Percentiles rank a stretch among this genome's conserved stretches.
These are phyloP conservation scores for Drosophila gaucha DNA, from an alignment of 2,888 invertebrate genomes.

Conservation along the genomic window DNA sequence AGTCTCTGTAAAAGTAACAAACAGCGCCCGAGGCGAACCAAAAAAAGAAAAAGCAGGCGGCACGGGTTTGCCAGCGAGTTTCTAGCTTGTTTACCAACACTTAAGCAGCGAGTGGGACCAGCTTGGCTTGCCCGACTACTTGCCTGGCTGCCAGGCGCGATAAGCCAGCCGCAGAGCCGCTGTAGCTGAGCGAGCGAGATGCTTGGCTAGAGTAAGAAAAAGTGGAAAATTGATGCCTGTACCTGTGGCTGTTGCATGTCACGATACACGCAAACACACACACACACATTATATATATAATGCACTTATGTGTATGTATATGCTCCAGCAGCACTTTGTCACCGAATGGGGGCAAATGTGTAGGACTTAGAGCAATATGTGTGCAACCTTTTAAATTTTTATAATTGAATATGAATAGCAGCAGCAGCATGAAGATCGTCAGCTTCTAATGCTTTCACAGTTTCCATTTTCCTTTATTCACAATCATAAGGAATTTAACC, in stretches of 20 bases:
- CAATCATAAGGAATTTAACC: no score
- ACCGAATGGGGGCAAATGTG: no score
- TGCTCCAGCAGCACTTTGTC: no score
- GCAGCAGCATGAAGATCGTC: slow-evolving; percentile 5
- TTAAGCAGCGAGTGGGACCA: slow-evolving; percentile 47
- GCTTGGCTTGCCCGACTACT: not conserved
- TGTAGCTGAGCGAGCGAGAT: slow-evolving; percentile 11
- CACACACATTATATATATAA: no score
- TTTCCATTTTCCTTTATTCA: no score
- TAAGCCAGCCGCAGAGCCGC: slow-evolving; percentile 39
- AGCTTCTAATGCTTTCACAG: no score
- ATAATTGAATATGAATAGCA: slow-evolving; percentile 8
- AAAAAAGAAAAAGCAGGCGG: no score
- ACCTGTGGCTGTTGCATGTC: slow-evolving; percentile 25
- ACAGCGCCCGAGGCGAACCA: slow-evolving; percentile 60
- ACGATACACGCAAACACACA: no score
- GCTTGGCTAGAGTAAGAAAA: slow-evolving; percentile 36
- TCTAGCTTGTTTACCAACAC: slow-evolving; percentile 76
- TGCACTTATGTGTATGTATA: not conserved
- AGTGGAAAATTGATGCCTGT: slow-evolving; percentile 34
- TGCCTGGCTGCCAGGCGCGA: slow-evolving; percentile 35
- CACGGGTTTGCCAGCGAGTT: slow-evolving; percentile 36
- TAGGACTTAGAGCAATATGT: not conserved
- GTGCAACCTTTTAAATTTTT: not conserved
- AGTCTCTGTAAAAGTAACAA: slow-evolving; percentile 78